Evolutionary conservation across 92 coral and sea anemone species (phyloP).

Genomic region (Siderastrea siderea): DNA sequence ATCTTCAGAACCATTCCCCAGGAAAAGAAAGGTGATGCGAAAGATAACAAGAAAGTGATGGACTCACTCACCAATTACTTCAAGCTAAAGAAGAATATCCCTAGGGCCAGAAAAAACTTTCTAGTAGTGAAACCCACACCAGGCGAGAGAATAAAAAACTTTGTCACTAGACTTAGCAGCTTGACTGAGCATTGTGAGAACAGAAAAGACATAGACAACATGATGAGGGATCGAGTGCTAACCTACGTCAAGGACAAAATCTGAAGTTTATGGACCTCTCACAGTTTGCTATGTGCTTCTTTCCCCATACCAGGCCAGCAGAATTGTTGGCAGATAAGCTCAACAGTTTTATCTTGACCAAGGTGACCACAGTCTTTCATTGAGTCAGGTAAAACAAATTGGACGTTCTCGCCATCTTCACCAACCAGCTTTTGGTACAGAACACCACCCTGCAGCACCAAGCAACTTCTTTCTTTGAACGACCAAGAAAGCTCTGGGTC

Average conservation of each 20-base stretch:
- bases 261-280: conserved; percentile 39
- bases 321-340: too few relatives aligned
- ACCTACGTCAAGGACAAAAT: conserved; percentile 53
- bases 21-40: conserved; percentile 35
- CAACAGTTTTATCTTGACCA: too few relatives aligned
- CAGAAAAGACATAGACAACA: conserved; percentile 57
- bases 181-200: conserved; percentile 66
- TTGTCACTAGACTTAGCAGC: conserved; percentile 42
- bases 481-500: too few relatives aligned
- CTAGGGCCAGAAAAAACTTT: conserved; percentile 55
- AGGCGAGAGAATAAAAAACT: conserved; percentile 66
- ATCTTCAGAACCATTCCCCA: conserved; percentile 37
- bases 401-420: too few relatives aligned
- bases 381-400: too few relatives aligned
- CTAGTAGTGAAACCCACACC: conserved; percentile 35
- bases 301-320: too few relatives aligned
- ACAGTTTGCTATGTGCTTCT: too few relatives aligned
- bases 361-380: too few relatives aligned
- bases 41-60: conserved; percentile 59
- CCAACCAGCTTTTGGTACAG: too few relatives aligned
- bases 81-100: conserved; percentile 57
- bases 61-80: conserved; percentile 51
- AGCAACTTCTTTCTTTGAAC: too few relatives aligned
- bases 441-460: too few relatives aligned
- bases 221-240: conserved; percentile 56